Evolutionary conservation across 2,888 invertebrate species (phyloP), one percentile per base, ranked within the genome.

Genomic region (Torymus auratus): DNA sequence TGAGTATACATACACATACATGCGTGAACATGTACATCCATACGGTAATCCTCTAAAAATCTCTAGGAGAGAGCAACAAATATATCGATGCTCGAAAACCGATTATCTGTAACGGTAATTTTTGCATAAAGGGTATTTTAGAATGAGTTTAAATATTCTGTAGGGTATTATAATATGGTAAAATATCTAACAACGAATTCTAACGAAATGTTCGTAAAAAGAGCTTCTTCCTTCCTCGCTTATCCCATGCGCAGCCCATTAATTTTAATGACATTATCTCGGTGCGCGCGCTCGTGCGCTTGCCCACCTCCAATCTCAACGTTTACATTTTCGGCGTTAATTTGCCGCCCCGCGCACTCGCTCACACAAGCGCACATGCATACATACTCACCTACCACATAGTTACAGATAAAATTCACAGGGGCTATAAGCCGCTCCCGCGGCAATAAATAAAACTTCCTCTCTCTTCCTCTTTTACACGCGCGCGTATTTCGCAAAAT

Each of bases 181-280:
- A 28, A 28, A 28, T 2, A 28, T 28, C 28, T 28, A 28, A 28
- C 28, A 28, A 28, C 28, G 3, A 28, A 3, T 28, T 5, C 28
- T 28, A 28, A 28, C 3, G 28, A 28, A 28, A 28, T 5, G 28
- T 5, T 28, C n/a, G 15, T 50, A 15, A 70, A 70, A 28, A 20
- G 23, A 41, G 15, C 13, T 41, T 17, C n/a, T 64, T 5, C 10
- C 55, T 50, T 71, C 17, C 3, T 28, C 28, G 28, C 28, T 28
- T 28, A 28, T 28, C 28, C 28, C 28, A 28, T 28, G 28, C 28
- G 28, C 68, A 71, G 28, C 17, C 61, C 52, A 61, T 72, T 72
- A 72, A 61, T 72, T 61, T 62, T 72, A 53, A 62, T 41, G 53
- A 72, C 23, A 53, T 62, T 72, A 62, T 72, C 50, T 58, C 14